phyloP scores from a whole-genome alignment of 1,140 invertebrate species.

The Heliconius congener region DNA sequence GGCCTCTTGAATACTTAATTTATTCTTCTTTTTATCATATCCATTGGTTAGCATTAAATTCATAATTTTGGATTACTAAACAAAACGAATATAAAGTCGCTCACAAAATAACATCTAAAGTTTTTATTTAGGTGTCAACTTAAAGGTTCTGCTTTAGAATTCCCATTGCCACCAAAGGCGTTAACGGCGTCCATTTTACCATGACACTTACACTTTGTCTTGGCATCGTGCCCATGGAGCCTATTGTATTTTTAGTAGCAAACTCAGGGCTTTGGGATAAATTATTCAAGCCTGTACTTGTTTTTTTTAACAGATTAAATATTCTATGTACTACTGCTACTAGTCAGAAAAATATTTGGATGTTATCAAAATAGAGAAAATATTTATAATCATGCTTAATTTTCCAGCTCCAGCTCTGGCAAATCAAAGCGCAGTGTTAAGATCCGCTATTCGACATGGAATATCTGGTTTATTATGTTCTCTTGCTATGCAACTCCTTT shows the following conservation, averaged over 20 bases:
- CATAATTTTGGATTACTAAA: not conserved
- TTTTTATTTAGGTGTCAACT: slow-evolving; percentile 29
- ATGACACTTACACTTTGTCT: slow-evolving; percentile 39
- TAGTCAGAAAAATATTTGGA: not conserved
- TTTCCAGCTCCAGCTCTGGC: too few species aligned
- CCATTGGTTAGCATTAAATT: not conserved
- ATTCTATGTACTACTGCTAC: not conserved
- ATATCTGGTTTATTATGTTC: too few species aligned
- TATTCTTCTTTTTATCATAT: not conserved
- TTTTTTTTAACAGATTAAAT: not conserved
- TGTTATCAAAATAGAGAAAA: not conserved
- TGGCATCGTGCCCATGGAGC: slow-evolving; percentile 31
- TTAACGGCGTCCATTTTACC: slow-evolving; percentile 38
- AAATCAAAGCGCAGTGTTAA: too few species aligned
- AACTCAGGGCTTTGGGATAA: slow-evolving; percentile 1
- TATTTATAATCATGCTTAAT: too few species aligned
- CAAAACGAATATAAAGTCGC: not conserved
- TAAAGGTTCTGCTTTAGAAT: slow-evolving; percentile 31
- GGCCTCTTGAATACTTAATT: too few species aligned
- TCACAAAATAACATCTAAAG: not conserved
- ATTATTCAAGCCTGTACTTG: not conserved
- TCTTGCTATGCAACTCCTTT: too few species aligned
- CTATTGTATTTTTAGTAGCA: slow-evolving; percentile 37
- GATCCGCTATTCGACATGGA: too few species aligned
- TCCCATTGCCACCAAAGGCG: slow-evolving; percentile 7